A percentile compares a stretch with the other conserved stretches of the same genome.
Conservation (phyloP, 2,888 invertebrate species). For the Ectemnius lituratus region DNA sequence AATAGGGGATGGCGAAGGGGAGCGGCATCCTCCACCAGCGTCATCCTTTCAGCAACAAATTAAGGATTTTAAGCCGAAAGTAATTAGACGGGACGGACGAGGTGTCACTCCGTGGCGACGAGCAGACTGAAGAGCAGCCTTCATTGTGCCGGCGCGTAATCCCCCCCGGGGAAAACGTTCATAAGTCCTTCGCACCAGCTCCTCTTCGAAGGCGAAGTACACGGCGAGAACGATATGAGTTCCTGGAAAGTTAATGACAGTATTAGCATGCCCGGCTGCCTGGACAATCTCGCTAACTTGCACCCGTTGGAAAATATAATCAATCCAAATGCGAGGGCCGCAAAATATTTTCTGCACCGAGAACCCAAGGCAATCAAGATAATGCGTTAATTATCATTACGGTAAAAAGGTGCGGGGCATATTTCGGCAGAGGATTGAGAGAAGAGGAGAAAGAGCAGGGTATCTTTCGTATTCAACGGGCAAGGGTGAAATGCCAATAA, state of each 20-base stretch:
- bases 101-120: slow-evolving; percentile 58
- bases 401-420: no score
- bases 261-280: not conserved
- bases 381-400: no score
- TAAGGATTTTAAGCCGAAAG: slow-evolving; percentile 67
- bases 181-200: slow-evolving; percentile 45
- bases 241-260: not conserved
- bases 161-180: slow-evolving; percentile 46
- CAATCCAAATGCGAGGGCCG: not conserved
- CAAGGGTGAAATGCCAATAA: slow-evolving; percentile 29
- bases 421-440: slow-evolving; percentile 19
- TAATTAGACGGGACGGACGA: slow-evolving; percentile 63
- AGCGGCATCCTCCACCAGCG: slow-evolving; percentile 1
- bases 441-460: slow-evolving; percentile 6
- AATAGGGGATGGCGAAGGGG: not conserved
- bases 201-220: slow-evolving; percentile 32
- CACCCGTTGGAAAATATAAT: no score
- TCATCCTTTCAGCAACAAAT: slow-evolving; percentile 61
- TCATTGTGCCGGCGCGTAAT: slow-evolving; percentile 56
- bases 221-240: not conserved
- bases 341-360: no score
- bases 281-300: no score
- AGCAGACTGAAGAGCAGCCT: slow-evolving; percentile 51
- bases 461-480: slow-evolving; percentile 5
- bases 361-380: no score